Percentiles rank a stretch among this genome's conserved stretches.
Evolutionary conservation across 2,888 invertebrate species (phyloP).

Genomic region (Cerceris rybyensis): DNA sequence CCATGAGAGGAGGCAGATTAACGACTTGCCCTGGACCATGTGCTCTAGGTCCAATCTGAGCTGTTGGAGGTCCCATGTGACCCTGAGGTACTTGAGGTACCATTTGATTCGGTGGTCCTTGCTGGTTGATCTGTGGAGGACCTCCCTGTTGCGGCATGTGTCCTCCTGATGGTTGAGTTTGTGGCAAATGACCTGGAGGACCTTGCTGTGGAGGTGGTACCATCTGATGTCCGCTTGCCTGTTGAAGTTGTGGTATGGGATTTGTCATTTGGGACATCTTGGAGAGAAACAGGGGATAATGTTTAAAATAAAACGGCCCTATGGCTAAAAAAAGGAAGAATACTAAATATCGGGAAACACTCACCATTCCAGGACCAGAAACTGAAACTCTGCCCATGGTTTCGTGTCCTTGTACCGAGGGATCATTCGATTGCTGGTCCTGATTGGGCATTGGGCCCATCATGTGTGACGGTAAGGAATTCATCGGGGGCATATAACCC

Average conservation of each 20-base stretch:
- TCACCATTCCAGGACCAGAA: slow-evolving; percentile 76
- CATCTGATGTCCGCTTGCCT: slow-evolving; percentile 65
- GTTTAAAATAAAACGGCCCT: background rate
- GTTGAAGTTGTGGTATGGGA: slow-evolving; percentile 65
- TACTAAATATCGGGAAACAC: background rate
- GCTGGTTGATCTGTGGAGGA: slow-evolving; percentile 70
- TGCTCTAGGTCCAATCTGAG: slow-evolving; percentile 55
- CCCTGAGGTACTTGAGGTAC: slow-evolving; percentile 60
- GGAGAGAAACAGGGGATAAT: too few species aligned
- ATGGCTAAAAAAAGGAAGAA: background rate
- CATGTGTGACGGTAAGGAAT: slow-evolving; percentile 69
- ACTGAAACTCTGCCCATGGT: slow-evolving; percentile 71
- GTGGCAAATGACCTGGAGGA: slow-evolving; percentile 56
- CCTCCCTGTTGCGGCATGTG: slow-evolving; percentile 74
- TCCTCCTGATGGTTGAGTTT: slow-evolving; percentile 44
- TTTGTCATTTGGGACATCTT: slow-evolving; percentile 69
- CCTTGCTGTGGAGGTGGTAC: slow-evolving; percentile 46
- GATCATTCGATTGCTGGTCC: slow-evolving; percentile 64
- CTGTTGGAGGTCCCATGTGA: slow-evolving; percentile 64
- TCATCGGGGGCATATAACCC: slow-evolving; percentile 73
- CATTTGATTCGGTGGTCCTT: slow-evolving; percentile 59
- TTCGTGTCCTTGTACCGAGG: slow-evolving; percentile 70
- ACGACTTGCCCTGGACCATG: slow-evolving; percentile 53
- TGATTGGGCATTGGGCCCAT: slow-evolving; percentile 70
- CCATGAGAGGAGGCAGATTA: slow-evolving; percentile 56